phyloP scores from a whole-genome alignment of 2,797 vertebrate genomes.

The Rhadinocentrus ornatus region DNA sequence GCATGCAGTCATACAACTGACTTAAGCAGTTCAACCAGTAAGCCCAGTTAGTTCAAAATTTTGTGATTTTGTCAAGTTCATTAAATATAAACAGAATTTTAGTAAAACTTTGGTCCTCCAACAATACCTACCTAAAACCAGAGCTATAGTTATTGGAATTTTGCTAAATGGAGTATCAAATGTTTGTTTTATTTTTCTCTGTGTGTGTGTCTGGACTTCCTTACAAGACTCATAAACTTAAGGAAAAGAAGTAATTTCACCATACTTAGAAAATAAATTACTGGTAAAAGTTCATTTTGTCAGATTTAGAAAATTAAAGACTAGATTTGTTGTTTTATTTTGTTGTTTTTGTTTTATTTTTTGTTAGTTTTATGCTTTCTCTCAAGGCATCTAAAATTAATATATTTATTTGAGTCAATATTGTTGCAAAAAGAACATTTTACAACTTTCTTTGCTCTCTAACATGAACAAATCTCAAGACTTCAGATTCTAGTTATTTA shows the following conservation, averaged over 20 bases:
- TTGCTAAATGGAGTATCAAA: background rate
- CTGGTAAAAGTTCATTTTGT: no score
- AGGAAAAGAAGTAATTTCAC: no score
- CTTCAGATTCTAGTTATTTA: slow-evolving; percentile 3
- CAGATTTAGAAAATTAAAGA: no score
- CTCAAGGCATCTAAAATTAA: no score
- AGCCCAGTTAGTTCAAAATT: background rate
- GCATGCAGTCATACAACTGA: no score
- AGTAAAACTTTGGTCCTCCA: background rate
- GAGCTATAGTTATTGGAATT: background rate
- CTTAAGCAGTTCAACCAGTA: background rate
- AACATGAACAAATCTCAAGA: background rate
- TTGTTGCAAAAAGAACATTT: background rate
- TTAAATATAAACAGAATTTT: background rate
- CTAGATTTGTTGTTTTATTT: background rate
- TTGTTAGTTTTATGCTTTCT: no score
- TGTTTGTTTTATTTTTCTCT: no score
- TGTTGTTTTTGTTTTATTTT: background rate
- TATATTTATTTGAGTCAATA: no score
- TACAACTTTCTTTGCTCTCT: background rate
- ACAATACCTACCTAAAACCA: background rate
- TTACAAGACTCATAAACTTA: no score
- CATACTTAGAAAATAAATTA: no score
- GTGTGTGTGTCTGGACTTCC: no score
- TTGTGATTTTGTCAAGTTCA: background rate